These are phyloP conservation scores for Drosophila melanogaster DNA, from an alignment of 1,140 invertebrate genomes.

Conservation along the genomic window DNA sequence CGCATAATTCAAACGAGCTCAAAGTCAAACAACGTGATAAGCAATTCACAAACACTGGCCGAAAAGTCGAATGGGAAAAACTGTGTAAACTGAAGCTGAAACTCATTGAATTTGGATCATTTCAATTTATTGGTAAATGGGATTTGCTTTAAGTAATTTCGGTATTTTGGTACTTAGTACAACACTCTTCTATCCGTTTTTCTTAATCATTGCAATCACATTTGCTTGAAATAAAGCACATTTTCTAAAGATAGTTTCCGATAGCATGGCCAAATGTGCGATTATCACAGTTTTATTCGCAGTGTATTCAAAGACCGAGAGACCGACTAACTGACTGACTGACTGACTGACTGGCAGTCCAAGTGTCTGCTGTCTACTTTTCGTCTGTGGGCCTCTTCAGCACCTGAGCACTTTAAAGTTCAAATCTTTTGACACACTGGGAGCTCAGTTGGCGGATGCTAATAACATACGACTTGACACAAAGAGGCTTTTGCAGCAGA, in stretches of 20 bases:
- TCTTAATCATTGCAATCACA: background rate
- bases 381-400: slow-evolving; percentile 40
- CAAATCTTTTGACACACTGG: slow-evolving; percentile 72
- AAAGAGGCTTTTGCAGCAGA: slow-evolving; percentile 58
- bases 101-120: too few relatives aligned
- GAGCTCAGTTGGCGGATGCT: slow-evolving; percentile 46
- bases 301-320: slow-evolving; percentile 22
- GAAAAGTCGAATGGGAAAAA: background rate
- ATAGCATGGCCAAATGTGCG: too few relatives aligned
- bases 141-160: too few relatives aligned
- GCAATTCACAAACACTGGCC: slow-evolving; percentile 57
- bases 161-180: too few relatives aligned
- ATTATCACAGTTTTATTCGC: background rate
- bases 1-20: slow-evolving; percentile 69
- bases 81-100: too few relatives aligned
- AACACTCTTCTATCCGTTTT: background rate
- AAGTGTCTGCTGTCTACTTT: slow-evolving; percentile 34
- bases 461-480: slow-evolving; percentile 65
- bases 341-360: slow-evolving; percentile 29
- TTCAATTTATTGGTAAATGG: too few relatives aligned
- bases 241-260: too few relatives aligned
- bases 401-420: slow-evolving; percentile 74
- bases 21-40: slow-evolving; percentile 78
- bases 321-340: slow-evolving; percentile 31
- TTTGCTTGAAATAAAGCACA: too few relatives aligned